A percentile compares a stretch with the other conserved stretches of the same genome.
Evolutionary conservation across 2,113 vertebrate genomes (phyloP).

Genomic region (Xiphorhynchus elegans): DNA sequence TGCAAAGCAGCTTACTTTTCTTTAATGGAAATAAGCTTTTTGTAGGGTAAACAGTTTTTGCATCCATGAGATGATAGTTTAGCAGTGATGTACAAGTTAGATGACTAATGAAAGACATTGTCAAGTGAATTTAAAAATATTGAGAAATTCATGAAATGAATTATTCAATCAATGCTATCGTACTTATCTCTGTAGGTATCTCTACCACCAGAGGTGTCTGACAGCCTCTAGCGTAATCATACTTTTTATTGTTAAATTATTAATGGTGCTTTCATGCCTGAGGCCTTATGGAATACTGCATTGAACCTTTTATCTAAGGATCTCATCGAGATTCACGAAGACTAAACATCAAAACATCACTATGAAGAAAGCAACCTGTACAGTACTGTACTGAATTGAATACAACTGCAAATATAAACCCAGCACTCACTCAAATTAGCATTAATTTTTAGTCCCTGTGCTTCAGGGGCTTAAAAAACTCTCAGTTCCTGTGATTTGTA

Average conservation of each 20-base stretch:
- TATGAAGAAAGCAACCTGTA: neutral
- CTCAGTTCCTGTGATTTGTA: neutral
- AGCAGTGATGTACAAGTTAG: neutral
- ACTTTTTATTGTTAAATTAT: constrained; percentile 28
- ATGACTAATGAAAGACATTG: neutral
- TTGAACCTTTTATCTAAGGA: neutral
- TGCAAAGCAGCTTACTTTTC: neutral
- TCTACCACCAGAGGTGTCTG: neutral
- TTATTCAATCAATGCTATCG: neutral
- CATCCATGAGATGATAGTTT: neutral
- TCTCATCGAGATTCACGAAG: neutral
- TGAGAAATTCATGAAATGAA: neutral
- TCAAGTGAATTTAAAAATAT: neutral
- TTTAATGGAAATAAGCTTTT: neutral
- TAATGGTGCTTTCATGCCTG: neutral
- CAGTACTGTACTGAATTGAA: neutral
- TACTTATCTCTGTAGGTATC: neutral
- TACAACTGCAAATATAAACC: neutral
- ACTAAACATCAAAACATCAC: neutral
- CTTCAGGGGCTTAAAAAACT: neutral
- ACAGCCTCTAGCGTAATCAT: neutral
- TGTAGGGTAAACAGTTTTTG: neutral
- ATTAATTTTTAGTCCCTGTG: neutral
- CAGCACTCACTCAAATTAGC: neutral
- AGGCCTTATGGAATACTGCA: neutral